These are phyloP conservation scores for Nebria brevicollis DNA, from an alignment of 2,888 invertebrate genomes.

Conservation along the genomic window DNA sequence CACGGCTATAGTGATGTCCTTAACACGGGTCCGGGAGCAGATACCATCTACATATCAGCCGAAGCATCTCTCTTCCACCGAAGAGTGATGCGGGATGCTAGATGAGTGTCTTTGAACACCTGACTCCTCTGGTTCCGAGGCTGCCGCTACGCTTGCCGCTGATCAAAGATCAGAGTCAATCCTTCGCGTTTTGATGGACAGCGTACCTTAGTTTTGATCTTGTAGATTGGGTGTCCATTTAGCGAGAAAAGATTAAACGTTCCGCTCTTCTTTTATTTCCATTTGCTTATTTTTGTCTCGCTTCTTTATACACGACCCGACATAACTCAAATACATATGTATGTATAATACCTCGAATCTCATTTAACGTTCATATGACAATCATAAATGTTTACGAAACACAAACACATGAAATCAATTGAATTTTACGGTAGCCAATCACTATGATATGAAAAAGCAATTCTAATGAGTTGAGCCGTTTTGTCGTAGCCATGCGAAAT, in stretches of 20 bases:
- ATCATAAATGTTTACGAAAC: neutral
- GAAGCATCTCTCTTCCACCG: conserved; percentile 31
- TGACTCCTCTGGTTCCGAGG: conserved; percentile 50
- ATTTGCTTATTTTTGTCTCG: conserved; percentile 19
- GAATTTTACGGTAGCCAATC: neutral
- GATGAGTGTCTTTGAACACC: conserved; percentile 51
- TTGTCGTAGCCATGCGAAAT: neutral
- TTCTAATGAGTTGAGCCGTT: too few species aligned
- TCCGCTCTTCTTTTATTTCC: conserved; percentile 28
- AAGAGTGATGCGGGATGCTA: neutral
- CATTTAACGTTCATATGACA: neutral
- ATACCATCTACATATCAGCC: conserved; percentile 53
- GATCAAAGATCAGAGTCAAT: conserved; percentile 63
- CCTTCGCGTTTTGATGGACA: conserved; percentile 60
- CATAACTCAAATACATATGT: neutral
- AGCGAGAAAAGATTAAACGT: conserved; percentile 52
- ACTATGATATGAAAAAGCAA: neutral
- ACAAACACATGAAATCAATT: neutral
- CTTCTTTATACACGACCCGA: neutral
- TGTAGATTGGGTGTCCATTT: conserved; percentile 58
- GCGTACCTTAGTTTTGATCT: conserved; percentile 57
- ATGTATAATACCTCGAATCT: neutral
- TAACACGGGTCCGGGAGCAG: conserved; percentile 57
- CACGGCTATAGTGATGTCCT: conserved; percentile 61
- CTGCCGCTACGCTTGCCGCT: conserved; percentile 53